These are phyloP conservation scores for Lagria hirta DNA, from an alignment of 2,888 invertebrate genomes.

Conservation along the genomic window DNA sequence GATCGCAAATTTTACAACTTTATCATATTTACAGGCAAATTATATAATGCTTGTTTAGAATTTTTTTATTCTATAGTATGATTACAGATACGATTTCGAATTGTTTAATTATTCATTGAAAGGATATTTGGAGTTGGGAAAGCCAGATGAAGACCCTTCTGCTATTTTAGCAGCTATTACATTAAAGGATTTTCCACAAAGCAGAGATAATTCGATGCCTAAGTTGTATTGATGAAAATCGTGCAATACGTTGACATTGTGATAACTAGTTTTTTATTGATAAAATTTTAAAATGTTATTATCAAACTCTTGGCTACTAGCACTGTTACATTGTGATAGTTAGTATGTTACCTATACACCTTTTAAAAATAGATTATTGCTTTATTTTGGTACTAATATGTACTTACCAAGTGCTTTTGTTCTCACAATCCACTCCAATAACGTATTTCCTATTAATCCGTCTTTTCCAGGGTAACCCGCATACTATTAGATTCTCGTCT, in stretches of 20 bases:
- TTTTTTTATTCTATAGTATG: slow-evolving; percentile 15
- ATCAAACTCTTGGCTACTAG: slow-evolving; percentile 16
- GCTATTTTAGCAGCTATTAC: slow-evolving; percentile 48
- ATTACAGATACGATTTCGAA: slow-evolving; percentile 79
- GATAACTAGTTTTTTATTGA: slow-evolving; percentile 20
- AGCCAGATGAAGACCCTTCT: slow-evolving; percentile 50
- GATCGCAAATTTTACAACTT: slow-evolving; percentile 72
- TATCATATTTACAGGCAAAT: slow-evolving; percentile 79
- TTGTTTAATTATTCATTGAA: slow-evolving; percentile 82
- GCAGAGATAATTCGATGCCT: slow-evolving; percentile 33
- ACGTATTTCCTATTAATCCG: slow-evolving; percentile 37
- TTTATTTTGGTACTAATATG: slow-evolving; percentile 23
- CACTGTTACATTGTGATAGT: slow-evolving; percentile 27
- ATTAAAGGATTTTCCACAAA: slow-evolving; percentile 40
- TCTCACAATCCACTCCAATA: slow-evolving; percentile 39
- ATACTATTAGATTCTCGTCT: slow-evolving; percentile 11
- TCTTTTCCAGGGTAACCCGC: slow-evolving; percentile 35
- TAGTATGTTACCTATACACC: slow-evolving; percentile 14
- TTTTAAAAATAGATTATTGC: slow-evolving; percentile 20
- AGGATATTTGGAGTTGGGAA: slow-evolving; percentile 66
- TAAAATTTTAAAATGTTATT: slow-evolving; percentile 18
- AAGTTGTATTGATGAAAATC: slow-evolving; percentile 32
- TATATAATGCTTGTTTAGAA: background rate
- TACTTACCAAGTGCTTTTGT: slow-evolving; percentile 33
- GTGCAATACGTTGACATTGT: slow-evolving; percentile 21